Evolutionary conservation across 2,797 vertebrate genomes (phyloP), one percentile per base, ranked within the genome.

Genomic region (Myripristis murdjan): DNA sequence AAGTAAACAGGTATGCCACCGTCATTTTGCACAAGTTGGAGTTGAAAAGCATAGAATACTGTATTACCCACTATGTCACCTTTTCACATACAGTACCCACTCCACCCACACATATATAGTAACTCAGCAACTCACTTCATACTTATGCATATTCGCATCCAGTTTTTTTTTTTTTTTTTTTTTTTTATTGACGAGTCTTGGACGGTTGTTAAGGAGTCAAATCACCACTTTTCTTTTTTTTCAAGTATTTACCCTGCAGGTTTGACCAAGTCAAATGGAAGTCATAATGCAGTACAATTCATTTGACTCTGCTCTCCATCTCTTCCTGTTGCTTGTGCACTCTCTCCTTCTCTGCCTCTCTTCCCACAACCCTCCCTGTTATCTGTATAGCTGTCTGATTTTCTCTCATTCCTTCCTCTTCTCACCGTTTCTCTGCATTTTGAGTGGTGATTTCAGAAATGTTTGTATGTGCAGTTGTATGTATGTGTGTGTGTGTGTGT

Each of bases 1-100:
- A 90, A 15, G 52, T 57, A 76, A 84, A 86, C 59, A 66, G 61
- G 59, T n/a, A n/a, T 60, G 77, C 48, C 79, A 75, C 24, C 31
- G 59, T 63, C 43, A 15, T 64, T 89, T 86, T 80, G 53, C 35
- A 54, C 57, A 69, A 44, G 55, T 24, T 73, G 48, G 43, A 33
- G 69, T 53, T 55, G 44, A 49, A 46, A 51, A 53, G 18, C 69
- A 35, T 35, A 58, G 24, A 62, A 64, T 47, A 14, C 0, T 69
- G 37, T 23, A 15, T 61, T 53, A 52, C 59, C 68, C 43, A 24
- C 7, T 23, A 7, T 43, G 46, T 56, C 24, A 60, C 14, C 51
- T 43, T 59, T 53, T 51, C 31, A 48, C 28, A 48, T 37, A 37
- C 47, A 66, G 8, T 37, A 37, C 76, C 64, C 18, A 7, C 33